A percentile compares a stretch with the other conserved stretches of the same genome.
phyloP scores from a whole-genome alignment of 2,888 invertebrate genomes.

The Acleris emargana region DNA sequence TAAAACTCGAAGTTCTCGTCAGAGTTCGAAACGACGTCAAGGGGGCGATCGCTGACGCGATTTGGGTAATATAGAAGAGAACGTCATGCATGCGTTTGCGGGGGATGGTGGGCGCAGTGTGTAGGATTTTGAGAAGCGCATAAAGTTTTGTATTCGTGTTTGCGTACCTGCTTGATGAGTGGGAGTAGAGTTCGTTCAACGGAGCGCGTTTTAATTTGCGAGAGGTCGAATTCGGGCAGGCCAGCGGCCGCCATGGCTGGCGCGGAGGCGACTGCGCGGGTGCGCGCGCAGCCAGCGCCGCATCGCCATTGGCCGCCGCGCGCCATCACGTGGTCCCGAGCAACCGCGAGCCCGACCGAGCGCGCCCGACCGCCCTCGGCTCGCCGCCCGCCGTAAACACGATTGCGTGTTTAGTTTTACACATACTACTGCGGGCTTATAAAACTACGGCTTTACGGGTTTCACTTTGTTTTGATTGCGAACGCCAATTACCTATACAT shows the following conservation, averaged over 20 bases:
- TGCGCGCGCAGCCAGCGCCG: conserved; percentile 65
- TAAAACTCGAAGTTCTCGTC: conserved; percentile 65
- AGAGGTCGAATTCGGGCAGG: conserved; percentile 82
- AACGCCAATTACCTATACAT: conserved; percentile 47
- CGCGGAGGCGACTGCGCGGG: conserved; percentile 76
- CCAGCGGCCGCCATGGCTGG: conserved; percentile 86
- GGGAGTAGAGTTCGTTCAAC: conserved; percentile 97
- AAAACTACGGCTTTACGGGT: conserved; percentile 67
- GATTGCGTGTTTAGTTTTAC: conserved; percentile 58
- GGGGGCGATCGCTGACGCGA: conserved; percentile 54
- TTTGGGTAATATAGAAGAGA: conserved; percentile 43
- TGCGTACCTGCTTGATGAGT: conserved; percentile 95
- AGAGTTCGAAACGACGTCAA: conserved; percentile 65
- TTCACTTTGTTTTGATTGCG: conserved; percentile 68
- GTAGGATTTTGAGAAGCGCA: conserved; percentile 38
- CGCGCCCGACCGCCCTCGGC: conserved; percentile 45
- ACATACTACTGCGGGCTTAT: conserved; percentile 63
- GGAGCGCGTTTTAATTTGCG: conserved; percentile 96
- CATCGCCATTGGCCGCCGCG: conserved; percentile 59
- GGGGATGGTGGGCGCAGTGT: conserved; percentile 32
- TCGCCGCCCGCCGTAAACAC: conserved; percentile 48
- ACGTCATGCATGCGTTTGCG: conserved; percentile 40
- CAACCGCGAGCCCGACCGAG: conserved; percentile 42
- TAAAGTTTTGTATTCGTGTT: conserved; percentile 49
- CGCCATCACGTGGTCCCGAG: conserved; percentile 59